phyloP scores from a whole-genome alignment of 92 coral and sea anemone species.

The Zoanthus sansibaricus region DNA sequence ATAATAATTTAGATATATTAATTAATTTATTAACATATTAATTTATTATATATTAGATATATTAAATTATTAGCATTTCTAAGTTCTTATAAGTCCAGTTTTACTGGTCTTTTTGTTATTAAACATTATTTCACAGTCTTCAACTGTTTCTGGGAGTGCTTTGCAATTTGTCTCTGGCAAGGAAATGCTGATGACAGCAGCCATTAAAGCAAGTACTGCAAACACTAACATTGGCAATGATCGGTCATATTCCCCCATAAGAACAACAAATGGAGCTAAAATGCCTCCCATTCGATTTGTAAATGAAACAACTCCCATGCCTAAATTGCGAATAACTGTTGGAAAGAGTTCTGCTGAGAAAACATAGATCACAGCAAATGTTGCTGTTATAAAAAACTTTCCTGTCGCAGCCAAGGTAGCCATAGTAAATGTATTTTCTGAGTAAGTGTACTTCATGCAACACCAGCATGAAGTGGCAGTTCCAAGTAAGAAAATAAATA shows the following conservation, averaged over 20 bases:
- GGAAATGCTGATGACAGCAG: conserved; percentile 60
- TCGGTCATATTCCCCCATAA: conserved; percentile 61
- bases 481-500: conserved; percentile 57
- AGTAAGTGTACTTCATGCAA: conserved; percentile 38
- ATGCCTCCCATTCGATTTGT: conserved; percentile 71
- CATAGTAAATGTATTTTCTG: conserved; percentile 39
- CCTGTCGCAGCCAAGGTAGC: conserved; percentile 56
- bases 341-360: conserved; percentile 79
- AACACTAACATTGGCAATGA: conserved; percentile 75
- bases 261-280: conserved; percentile 70
- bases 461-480: conserved; percentile 66
- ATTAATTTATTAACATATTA: too few species aligned
- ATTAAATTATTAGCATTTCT: too few species aligned
- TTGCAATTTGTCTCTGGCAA: conserved; percentile 76
- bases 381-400: conserved; percentile 69
- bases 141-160: conserved; percentile 62
- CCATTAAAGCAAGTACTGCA: conserved; percentile 55
- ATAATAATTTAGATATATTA: too few species aligned
- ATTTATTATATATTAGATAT: too few species aligned
- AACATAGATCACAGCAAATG: conserved; percentile 67
- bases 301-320: conserved; percentile 71
- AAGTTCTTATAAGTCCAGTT: conserved; percentile 17
- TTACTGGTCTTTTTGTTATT: conserved; percentile 4
- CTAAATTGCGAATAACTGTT: conserved; percentile 77
- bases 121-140: conserved; percentile 37